phyloP scores from a whole-genome alignment of 2,888 invertebrate genomes.

The Steromphala cineraria region DNA sequence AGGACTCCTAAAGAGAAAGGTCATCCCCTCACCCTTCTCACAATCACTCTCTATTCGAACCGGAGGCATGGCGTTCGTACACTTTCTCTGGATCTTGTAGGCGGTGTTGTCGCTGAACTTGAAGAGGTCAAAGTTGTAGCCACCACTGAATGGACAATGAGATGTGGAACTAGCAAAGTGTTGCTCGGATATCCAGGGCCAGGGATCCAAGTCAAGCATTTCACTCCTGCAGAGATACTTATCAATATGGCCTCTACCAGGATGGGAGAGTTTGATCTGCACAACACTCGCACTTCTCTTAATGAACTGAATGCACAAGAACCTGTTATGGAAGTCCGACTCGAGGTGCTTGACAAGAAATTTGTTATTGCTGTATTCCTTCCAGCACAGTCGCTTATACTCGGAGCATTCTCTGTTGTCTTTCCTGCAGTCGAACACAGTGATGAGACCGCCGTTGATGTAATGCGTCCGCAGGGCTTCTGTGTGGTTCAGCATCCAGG shows the following conservation, averaged over 20 bases:
- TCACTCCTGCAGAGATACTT: slow-evolving; percentile 28
- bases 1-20: slow-evolving; percentile 24
- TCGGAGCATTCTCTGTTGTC: slow-evolving; percentile 23
- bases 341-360: slow-evolving; percentile 31
- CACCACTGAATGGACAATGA: slow-evolving; percentile 38
- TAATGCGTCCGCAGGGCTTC: slow-evolving; percentile 22
- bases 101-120: background rate
- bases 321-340: slow-evolving; percentile 32
- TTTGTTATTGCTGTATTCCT: slow-evolving; percentile 11
- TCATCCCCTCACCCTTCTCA: slow-evolving; percentile 27
- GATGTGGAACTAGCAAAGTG: slow-evolving; percentile 25
- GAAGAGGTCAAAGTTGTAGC: slow-evolving; percentile 37
- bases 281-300: slow-evolving; percentile 39
- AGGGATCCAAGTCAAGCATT: slow-evolving; percentile 34
- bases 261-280: slow-evolving; percentile 40
- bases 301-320: slow-evolving; percentile 43
- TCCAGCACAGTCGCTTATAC: slow-evolving; percentile 30
- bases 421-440: slow-evolving; percentile 31
- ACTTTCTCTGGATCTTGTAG: slow-evolving; percentile 3
- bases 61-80: slow-evolving; percentile 24
- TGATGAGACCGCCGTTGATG: slow-evolving; percentile 27
- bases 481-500: slow-evolving; percentile 36
- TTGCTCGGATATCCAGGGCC: slow-evolving; percentile 42
- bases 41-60: slow-evolving; percentile 35
- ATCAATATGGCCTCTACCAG: slow-evolving; percentile 3